These are phyloP conservation scores for Enteromius anoplus DNA, from an alignment of 2,797 vertebrate genomes.

Conservation along the genomic window DNA sequence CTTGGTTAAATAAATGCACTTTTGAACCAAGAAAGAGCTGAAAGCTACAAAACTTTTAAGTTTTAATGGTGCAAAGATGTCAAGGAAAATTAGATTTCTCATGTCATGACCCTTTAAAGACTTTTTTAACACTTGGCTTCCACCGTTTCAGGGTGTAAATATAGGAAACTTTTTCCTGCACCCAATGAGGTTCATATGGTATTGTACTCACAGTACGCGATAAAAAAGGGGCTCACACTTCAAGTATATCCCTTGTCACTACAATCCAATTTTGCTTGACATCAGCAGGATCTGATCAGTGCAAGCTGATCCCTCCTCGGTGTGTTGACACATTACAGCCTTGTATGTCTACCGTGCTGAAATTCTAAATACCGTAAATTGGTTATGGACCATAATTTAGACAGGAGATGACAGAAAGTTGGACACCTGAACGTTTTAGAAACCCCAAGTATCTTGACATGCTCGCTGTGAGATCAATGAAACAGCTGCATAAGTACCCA, in stretches of 20 bases:
- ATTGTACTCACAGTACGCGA: neutral
- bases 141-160: neutral
- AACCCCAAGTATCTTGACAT: slow-evolving; percentile 1
- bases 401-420: slow-evolving; percentile 11
- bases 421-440: slow-evolving; percentile 27
- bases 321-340: slow-evolving; percentile 45
- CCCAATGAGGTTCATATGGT: neutral
- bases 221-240: neutral
- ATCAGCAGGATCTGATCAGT: slow-evolving; percentile 44
- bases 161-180: neutral
- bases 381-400: slow-evolving; percentile 30
- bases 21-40: neutral
- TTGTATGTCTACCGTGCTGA: slow-evolving; percentile 23
- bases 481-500: neutral
- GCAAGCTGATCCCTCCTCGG: slow-evolving; percentile 23
- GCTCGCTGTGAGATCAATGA: neutral
- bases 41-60: neutral
- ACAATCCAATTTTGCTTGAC: neutral
- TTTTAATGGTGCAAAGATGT: neutral
- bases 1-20: neutral
- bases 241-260: neutral
- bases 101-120: neutral
- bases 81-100: neutral
- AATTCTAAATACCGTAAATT: slow-evolving; percentile 53
- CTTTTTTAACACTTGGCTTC: neutral